Evolutionary conservation across 1,140 invertebrate species (phyloP), one percentile per base, ranked within the genome.

Genomic region (Bactericera cockerelli): DNA sequence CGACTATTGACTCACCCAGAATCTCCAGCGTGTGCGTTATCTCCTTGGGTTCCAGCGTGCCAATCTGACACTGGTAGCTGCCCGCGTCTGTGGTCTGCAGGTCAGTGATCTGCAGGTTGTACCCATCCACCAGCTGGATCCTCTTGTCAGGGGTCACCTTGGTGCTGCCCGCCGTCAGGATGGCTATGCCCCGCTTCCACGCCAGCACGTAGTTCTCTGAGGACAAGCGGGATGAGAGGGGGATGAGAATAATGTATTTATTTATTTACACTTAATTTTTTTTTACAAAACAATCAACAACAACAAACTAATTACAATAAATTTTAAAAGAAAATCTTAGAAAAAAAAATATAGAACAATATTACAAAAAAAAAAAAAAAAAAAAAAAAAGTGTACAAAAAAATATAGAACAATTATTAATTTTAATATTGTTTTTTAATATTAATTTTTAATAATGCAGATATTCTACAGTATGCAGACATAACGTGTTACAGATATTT

Each of bases 21-120:
- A 80, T 76, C 67, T 78, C 75, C 33, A 80, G 70, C 19, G 75
- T 77, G 65, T 80, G 78, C 24, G 75, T 76, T 56, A 78, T 76
- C 71, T 80, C 77, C 49, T 74, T 69, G 38, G 77, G 77, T 63
- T 77, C 72, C 63, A 77, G 68, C 14, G 76, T 77, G 42, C 74
- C 77, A 63, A 80, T 77, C 67, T 79, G 77, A 65, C 78, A 80
- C 54, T 78, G 74, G 67, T 80, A 80, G 65, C 77, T 75, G 13
- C 78, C 78, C 25, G 76, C 77, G 69, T 80, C 78, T 64, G 76
- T 73, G 26, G 75, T 71, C 56, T 71, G 70, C 42, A 75, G 73
- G 57, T 79, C 75, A 58, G 71, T 71, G 59, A 80, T 79, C 67
- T 77, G 74, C 59, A 79, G 66, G 62, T 74, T 77, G 67, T 76